phyloP scores from a whole-genome alignment of 2,797 vertebrate genomes.

The Choloepus didactylus region DNA sequence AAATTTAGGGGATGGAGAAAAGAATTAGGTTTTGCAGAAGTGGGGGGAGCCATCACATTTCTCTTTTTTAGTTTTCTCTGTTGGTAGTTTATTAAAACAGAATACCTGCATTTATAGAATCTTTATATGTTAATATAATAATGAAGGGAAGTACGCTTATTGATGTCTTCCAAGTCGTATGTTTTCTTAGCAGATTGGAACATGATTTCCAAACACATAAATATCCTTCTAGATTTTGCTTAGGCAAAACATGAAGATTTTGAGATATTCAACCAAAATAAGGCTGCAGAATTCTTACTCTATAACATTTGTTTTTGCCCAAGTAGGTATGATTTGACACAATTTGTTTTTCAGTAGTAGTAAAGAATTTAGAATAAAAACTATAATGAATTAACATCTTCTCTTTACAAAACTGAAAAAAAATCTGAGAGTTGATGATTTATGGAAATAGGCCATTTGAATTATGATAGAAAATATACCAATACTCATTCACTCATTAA shows the following conservation, averaged over 20 bases:
- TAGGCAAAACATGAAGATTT: slow-evolving; percentile 69
- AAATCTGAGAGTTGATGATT: not conserved
- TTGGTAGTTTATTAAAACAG: not conserved
- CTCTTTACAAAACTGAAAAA: slow-evolving; percentile 32
- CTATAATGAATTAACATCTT: slow-evolving; percentile 50
- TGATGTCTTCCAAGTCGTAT: not conserved
- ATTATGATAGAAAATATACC: slow-evolving; percentile 23
- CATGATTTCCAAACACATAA: slow-evolving; percentile 52
- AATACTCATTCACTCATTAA: slow-evolving; percentile 29
- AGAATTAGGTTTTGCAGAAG: not conserved
- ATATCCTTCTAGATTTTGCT: slow-evolving; percentile 36
- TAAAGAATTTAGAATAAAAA: slow-evolving; percentile 59
- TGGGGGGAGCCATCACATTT: not conserved
- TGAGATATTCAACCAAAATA: slow-evolving; percentile 57
- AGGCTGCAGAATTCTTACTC: slow-evolving; percentile 28
- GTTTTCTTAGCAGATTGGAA: not conserved
- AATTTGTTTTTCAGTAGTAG: slow-evolving; percentile 43
- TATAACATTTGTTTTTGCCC: slow-evolving; percentile 57
- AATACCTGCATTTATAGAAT: not conserved
- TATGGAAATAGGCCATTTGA: slow-evolving; percentile 43
- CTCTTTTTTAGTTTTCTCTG: slow-evolving; percentile 10
- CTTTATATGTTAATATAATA: not conserved
- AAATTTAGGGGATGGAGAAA: not conserved
- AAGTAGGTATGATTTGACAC: slow-evolving; percentile 53
- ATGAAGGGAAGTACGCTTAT: not conserved